A percentile compares a stretch with the other conserved stretches of the same genome.
These are phyloP conservation scores for Aphrophora alni DNA, from an alignment of 2,888 invertebrate species.

Conservation along the genomic window DNA sequence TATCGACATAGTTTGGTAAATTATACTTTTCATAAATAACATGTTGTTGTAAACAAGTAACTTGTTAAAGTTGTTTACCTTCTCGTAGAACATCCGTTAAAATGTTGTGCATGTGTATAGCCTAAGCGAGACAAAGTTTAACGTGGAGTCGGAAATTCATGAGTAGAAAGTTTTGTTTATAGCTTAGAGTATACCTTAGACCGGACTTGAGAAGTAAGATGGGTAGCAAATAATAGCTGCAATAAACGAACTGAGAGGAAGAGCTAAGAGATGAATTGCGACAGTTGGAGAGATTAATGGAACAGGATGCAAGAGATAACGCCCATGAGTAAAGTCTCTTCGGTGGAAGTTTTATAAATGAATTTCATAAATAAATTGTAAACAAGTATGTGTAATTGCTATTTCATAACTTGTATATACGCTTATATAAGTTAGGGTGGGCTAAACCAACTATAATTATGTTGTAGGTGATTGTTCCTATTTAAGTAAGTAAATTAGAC, in stretches of 20 bases:
- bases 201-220: conserved; percentile 1
- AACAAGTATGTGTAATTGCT: background rate
- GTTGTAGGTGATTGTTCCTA: too few species aligned
- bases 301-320: background rate
- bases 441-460: too few species aligned
- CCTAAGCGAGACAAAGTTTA: background rate
- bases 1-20: background rate
- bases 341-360: background rate
- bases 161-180: conserved; percentile 4
- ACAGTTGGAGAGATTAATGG: conserved; percentile 2
- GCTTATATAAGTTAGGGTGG: too few species aligned
- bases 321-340: background rate
- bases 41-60: background rate
- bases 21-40: conserved; percentile 3
- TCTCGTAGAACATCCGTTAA: background rate
- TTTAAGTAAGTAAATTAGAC: too few species aligned
- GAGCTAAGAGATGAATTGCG: conserved; percentile 2
- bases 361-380: background rate
- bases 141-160: background rate
- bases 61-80: conserved; percentile 1
- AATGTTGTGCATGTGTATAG: too few species aligned
- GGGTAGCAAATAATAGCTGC: conserved; percentile 2
- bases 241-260: background rate
- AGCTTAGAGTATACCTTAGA: background rate
- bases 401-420: too few species aligned